Evolutionary conservation across 2,113 vertebrate species (phyloP).

Genomic region (Atherinomorus stipes): DNA sequence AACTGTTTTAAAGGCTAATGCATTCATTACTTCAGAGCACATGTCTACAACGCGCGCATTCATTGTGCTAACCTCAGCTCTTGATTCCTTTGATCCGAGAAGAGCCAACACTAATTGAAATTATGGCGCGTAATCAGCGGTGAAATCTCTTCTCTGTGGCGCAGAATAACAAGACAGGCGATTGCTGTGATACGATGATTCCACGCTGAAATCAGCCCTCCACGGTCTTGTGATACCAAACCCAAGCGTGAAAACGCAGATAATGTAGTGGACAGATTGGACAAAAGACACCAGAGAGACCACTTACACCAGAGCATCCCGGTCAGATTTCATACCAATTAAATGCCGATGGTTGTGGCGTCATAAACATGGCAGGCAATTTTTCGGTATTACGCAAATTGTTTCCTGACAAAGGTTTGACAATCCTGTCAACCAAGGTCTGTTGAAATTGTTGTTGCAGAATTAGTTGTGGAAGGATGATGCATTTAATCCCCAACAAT

Average conservation of each 20-base stretch:
- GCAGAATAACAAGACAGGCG: conserved; percentile 45
- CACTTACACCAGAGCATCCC: conserved; percentile 50
- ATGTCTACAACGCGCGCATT: background rate
- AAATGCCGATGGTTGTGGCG: conserved; percentile 58
- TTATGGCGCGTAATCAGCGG: conserved; percentile 74
- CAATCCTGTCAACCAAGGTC: background rate
- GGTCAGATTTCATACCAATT: conserved; percentile 82
- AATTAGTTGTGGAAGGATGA: too few species aligned
- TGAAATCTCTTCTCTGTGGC: conserved; percentile 48
- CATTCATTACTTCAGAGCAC: conserved; percentile 10
- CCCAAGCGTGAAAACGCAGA: conserved; percentile 79
- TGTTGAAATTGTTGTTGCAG: background rate
- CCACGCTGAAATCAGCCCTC: conserved; percentile 59
- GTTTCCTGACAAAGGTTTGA: conserved; percentile 29
- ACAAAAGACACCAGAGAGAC: conserved; percentile 74
- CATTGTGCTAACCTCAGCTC: background rate
- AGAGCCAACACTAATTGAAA: conserved; percentile 71
- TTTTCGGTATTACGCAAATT: conserved; percentile 70
- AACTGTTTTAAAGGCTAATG: conserved; percentile 22
- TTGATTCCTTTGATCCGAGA: conserved; percentile 9
- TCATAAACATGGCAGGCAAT: conserved; percentile 54
- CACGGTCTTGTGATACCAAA: conserved; percentile 73
- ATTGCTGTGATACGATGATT: conserved; percentile 47
- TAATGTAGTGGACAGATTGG: conserved; percentile 57
- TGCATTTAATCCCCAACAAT: too few species aligned